phyloP scores from a whole-genome alignment of 2,888 invertebrate genomes.

The Matsumyia berberina region DNA sequence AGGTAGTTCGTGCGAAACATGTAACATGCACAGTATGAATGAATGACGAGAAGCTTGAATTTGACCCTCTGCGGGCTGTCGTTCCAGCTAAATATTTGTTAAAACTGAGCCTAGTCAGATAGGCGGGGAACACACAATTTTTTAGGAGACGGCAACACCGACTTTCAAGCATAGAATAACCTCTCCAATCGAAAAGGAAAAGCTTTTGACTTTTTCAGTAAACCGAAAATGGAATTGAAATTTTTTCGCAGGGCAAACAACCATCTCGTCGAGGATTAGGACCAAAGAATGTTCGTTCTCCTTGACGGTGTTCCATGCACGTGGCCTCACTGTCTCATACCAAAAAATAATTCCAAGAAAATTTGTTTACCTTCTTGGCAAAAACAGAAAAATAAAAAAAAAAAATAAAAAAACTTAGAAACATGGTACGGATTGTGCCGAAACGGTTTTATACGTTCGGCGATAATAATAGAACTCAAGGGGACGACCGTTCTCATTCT shows the following conservation, averaged over 20 bases:
- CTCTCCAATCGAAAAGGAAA: background rate
- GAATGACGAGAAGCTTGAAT: no score
- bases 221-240: conserved; percentile 31
- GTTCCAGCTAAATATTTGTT: no score
- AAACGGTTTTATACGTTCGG: conserved; percentile 25
- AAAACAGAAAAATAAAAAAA: conserved; percentile 12
- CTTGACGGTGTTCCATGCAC: conserved; percentile 12
- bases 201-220: conserved; percentile 29
- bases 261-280: conserved; percentile 34
- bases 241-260: conserved; percentile 21
- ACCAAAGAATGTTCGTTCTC: conserved; percentile 12
- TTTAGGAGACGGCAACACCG: conserved; percentile 27
- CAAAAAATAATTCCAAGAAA: background rate
- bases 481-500: conserved; percentile 1
- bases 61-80: no score
- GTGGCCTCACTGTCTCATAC: conserved; percentile 21
- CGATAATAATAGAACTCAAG: conserved; percentile 53
- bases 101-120: no score
- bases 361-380: conserved; percentile 27
- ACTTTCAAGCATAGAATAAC: background rate
- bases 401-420: conserved; percentile 14
- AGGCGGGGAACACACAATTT: no score
- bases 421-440: conserved; percentile 56
- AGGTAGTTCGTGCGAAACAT: no score
- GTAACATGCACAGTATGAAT: no score